Evolutionary conservation across 2,797 vertebrate species (phyloP).

Genomic region (Echiichthys vipera): DNA sequence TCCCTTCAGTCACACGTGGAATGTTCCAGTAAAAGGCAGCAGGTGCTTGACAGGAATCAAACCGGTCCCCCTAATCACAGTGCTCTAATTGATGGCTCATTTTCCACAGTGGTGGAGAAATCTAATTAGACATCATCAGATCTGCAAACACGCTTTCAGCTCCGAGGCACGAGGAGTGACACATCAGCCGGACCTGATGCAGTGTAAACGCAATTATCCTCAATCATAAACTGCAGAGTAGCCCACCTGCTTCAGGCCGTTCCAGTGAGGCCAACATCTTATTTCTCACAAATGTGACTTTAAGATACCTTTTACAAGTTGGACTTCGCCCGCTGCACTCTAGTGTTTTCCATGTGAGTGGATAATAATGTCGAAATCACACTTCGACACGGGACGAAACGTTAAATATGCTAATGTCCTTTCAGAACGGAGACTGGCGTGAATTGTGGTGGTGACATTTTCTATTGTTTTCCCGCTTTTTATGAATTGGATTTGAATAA

Average conservation of each 20-base stretch:
- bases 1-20: constrained; percentile 15
- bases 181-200: constrained; percentile 47
- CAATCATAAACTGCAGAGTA: constrained; percentile 32
- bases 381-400: not conserved
- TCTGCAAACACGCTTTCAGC: constrained; percentile 72
- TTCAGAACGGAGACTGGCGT: not conserved
- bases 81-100: constrained; percentile 80
- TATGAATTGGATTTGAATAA: not conserved
- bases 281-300: not conserved
- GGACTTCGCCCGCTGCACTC: not conserved
- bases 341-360: not conserved
- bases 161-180: constrained; percentile 63
- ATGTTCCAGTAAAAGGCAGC: constrained; percentile 67
- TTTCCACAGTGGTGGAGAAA: constrained; percentile 74
- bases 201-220: constrained; percentile 51
- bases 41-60: constrained; percentile 79
- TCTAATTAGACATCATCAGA: constrained; percentile 80
- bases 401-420: not conserved
- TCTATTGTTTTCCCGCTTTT: not conserved
- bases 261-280: not conserved
- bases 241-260: constrained; percentile 6
- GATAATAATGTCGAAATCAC: too few relatives aligned
- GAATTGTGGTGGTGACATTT: not conserved
- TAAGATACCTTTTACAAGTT: too few relatives aligned
- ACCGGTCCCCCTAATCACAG: constrained; percentile 66